Conservation (phyloP, 2,113 vertebrate species). For the Daubentonia madagascariensis region DNA sequence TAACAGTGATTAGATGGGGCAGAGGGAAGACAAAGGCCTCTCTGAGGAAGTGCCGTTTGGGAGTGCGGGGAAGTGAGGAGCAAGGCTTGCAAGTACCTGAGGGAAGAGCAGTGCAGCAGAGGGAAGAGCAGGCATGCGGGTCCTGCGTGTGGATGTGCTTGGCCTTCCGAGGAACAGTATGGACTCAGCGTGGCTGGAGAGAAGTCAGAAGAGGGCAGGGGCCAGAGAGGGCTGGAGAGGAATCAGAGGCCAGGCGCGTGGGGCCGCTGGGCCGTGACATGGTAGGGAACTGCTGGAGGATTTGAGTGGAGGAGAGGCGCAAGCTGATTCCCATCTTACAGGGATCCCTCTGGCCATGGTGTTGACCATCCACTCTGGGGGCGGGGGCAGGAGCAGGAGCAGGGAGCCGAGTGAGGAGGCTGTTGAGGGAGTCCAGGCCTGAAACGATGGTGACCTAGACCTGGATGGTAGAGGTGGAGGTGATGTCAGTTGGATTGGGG, state of each 20-base stretch:
- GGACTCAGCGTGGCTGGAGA: not conserved
- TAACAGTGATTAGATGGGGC: not conserved
- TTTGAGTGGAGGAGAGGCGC: too few relatives aligned
- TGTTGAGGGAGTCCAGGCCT: not conserved
- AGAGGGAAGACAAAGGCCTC: not conserved
- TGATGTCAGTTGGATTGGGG: not conserved
- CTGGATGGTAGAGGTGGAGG: too few relatives aligned
- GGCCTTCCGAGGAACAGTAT: not conserved
- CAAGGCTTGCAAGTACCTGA: too few relatives aligned
- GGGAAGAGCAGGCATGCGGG: not conserved
- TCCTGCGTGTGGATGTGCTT: not conserved
- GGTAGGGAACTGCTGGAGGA: too few relatives aligned
- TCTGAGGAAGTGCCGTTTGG: not conserved
- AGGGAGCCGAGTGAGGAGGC: not conserved
- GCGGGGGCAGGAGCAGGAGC: not conserved
- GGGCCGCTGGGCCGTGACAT: too few relatives aligned
- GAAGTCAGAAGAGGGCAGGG: not conserved
- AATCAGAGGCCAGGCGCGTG: not conserved
- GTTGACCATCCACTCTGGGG: not conserved
- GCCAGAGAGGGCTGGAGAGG: not conserved
- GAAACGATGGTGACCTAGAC: too few relatives aligned
- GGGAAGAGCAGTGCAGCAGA: not conserved
- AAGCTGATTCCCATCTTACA: not conserved
- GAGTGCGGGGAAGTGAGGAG: not conserved
- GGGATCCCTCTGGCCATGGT: not conserved